Percentiles rank a stretch among this genome's conserved stretches.
These are phyloP conservation scores for Pterocles gutturalis DNA, from an alignment of 2,113 vertebrate genomes.

Conservation along the genomic window DNA sequence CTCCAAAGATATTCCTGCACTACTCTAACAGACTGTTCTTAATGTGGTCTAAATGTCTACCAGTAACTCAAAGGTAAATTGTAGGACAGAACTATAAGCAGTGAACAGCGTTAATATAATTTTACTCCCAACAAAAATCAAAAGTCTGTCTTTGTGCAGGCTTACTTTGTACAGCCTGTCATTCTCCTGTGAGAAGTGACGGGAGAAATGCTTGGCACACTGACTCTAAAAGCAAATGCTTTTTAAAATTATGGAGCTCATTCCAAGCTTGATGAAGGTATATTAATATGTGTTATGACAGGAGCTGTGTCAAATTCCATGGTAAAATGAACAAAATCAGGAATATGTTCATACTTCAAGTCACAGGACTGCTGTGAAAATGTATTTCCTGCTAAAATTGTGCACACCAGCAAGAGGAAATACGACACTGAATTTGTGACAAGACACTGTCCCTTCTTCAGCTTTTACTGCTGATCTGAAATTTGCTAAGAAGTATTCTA, in stretches of 20 bases:
- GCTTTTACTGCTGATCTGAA: not conserved
- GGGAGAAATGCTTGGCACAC: not conserved
- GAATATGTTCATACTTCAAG: conserved; percentile 3
- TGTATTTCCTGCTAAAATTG: not conserved
- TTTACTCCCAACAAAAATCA: not conserved
- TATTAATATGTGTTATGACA: conserved; percentile 59
- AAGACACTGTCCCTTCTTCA: not conserved
- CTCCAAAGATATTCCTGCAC: not conserved
- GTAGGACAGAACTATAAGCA: not conserved
- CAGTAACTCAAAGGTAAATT: not conserved
- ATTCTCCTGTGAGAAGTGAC: not conserved
- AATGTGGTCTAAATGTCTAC: not conserved
- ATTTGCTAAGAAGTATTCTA: not conserved
- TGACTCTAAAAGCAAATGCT: conserved; percentile 41
- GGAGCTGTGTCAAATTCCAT: conserved; percentile 10
- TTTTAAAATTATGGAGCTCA: conserved; percentile 29
- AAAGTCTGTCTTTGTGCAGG: not conserved
- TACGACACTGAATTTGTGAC: conserved; percentile 4
- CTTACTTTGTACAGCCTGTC: conserved; percentile 10
- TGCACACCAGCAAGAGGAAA: not conserved
- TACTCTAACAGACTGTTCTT: not conserved
- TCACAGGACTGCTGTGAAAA: not conserved
- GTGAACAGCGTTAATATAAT: not conserved
- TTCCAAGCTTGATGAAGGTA: conserved; percentile 20
- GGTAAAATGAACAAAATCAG: conserved; percentile 33